phyloP scores from a whole-genome alignment of 2,888 invertebrate species.

The Drosophila mettleri region DNA sequence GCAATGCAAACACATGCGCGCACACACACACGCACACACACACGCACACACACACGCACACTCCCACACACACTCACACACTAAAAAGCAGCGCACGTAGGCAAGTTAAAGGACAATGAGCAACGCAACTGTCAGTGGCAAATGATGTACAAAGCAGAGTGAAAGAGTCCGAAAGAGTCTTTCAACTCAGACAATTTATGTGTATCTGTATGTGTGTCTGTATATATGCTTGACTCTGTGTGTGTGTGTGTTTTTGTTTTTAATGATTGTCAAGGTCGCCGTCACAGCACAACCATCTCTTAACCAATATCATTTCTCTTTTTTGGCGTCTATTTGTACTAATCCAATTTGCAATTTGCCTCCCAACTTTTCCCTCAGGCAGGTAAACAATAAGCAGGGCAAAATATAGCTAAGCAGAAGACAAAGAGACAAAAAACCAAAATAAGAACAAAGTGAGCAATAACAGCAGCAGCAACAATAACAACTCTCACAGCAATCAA shows the following conservation, averaged over 20 bases:
- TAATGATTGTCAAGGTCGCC: conserved; percentile 49
- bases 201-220: background rate
- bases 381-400: conserved; percentile 58
- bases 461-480: conserved; percentile 13
- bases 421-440: conserved; percentile 15
- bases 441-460: conserved; percentile 16
- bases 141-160: conserved; percentile 10
- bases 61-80: conserved; percentile 6
- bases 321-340: conserved; percentile 64
- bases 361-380: conserved; percentile 82
- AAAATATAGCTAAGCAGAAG: conserved; percentile 28
- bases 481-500: conserved; percentile 1
- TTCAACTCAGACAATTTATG: conserved; percentile 1
- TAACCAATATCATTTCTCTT: conserved; percentile 57
- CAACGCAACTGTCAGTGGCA: conserved; percentile 59
- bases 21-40: conserved; percentile 5
- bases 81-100: conserved; percentile 20
- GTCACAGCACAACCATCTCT: conserved; percentile 19
- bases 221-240: conserved; percentile 10
- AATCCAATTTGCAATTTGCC: conserved; percentile 76
- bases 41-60: background rate
- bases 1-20: conserved; percentile 37
- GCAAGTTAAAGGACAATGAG: conserved; percentile 44
- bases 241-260: conserved; percentile 13
- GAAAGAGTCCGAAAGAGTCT: background rate